Conservation (phyloP, 2,113 vertebrate genomes). For the Neolamprologus caudopunctatus region DNA sequence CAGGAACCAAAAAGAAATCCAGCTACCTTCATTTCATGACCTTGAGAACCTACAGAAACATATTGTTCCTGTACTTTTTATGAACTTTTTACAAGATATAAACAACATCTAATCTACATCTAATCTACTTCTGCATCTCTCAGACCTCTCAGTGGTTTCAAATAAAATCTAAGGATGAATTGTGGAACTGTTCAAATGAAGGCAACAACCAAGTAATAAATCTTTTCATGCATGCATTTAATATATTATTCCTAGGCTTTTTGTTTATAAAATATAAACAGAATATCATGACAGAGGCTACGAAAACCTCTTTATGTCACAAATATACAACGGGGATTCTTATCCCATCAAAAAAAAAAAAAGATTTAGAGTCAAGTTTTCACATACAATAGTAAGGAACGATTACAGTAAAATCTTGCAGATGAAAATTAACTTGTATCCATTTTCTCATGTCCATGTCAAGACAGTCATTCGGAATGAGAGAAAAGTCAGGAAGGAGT, state of each 20-base stretch:
- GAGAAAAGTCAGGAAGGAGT: not conserved
- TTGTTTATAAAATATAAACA: slow-evolving; percentile 45
- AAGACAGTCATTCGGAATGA: not conserved
- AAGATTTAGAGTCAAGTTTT: not conserved
- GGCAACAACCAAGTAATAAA: not conserved
- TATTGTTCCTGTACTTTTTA: not conserved
- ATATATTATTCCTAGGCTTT: not conserved
- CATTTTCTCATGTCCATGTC: not conserved
- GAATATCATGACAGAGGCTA: slow-evolving; percentile 6
- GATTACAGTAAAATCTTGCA: not conserved
- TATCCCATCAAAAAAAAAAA: not conserved
- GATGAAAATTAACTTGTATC: not conserved
- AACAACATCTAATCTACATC: not conserved
- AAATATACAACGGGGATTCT: slow-evolving; percentile 2
- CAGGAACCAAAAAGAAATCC: not conserved
- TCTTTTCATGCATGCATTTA: slow-evolving; percentile 44
- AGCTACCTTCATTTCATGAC: not conserved
- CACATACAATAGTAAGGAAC: not conserved
- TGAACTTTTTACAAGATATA: not conserved
- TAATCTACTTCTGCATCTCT: not conserved
- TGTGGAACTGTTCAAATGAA: not conserved
- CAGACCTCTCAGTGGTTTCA: not conserved
- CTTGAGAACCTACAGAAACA: not conserved
- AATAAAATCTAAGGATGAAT: not conserved
- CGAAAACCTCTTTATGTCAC: not conserved